phyloP scores from a whole-genome alignment of 2,797 vertebrate genomes.

The Podarcis siculus region DNA sequence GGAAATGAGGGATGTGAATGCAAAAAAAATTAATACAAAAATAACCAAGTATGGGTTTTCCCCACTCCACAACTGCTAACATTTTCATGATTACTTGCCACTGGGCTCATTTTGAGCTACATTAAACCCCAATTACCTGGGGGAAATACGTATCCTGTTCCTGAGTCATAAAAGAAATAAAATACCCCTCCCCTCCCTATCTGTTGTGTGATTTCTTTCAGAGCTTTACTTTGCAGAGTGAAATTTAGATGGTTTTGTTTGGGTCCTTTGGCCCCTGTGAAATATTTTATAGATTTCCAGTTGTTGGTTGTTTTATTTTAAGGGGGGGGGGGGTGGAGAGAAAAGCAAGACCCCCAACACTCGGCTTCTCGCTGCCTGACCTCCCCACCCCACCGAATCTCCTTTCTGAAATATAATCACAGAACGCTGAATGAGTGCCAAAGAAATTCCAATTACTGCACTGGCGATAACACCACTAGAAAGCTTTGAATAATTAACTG shows the following conservation, averaged over 20 bases:
- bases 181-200: too few relatives aligned
- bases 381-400: background rate
- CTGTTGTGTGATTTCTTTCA: background rate
- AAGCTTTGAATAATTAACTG: constrained; percentile 65
- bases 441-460: constrained; percentile 57
- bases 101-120: background rate
- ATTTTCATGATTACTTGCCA: too few relatives aligned
- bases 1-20: too few relatives aligned
- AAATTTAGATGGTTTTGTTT: background rate
- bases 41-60: too few relatives aligned
- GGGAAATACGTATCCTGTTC: background rate
- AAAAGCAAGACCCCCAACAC: background rate
- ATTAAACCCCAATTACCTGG: background rate
- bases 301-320: background rate
- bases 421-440: background rate
- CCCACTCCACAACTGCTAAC: too few relatives aligned
- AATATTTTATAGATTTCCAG: background rate
- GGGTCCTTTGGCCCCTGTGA: background rate
- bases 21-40: too few relatives aligned
- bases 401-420: constrained; percentile 37
- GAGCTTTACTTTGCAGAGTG: background rate
- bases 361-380: background rate
- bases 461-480: constrained; percentile 40
- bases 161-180: background rate
- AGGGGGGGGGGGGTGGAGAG: too few relatives aligned